Conservation (phyloP, 2,888 invertebrate species). For the Lissonota sp. region DNA sequence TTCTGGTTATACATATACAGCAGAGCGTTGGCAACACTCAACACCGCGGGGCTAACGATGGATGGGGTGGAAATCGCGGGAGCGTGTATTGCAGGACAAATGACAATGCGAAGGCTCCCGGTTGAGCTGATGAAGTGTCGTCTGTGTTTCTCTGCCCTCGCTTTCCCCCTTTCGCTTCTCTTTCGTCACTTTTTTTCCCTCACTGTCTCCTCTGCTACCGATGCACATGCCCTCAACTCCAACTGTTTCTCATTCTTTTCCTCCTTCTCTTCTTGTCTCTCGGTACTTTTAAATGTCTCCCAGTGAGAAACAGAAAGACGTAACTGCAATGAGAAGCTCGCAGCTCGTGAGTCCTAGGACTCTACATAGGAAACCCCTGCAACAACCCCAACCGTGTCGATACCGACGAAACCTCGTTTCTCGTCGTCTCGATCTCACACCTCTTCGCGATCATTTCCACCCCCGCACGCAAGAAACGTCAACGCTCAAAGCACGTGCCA, state of each 20-base stretch:
- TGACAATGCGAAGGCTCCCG: slow-evolving; percentile 79
- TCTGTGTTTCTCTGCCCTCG: slow-evolving; percentile 72
- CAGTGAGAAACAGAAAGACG: neutral
- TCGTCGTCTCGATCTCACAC: slow-evolving; percentile 72
- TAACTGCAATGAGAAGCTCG: slow-evolving; percentile 13
- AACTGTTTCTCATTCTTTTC: slow-evolving; percentile 49
- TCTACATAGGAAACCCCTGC: neutral
- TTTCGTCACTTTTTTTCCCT: slow-evolving; percentile 19
- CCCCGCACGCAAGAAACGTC: slow-evolving; percentile 56
- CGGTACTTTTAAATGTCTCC: slow-evolving; percentile 14
- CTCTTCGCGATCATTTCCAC: slow-evolving; percentile 54
- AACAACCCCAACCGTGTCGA: neutral
- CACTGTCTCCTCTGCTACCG: slow-evolving; percentile 15
- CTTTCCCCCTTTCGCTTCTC: slow-evolving; percentile 53
- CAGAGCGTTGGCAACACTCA: slow-evolving; percentile 22
- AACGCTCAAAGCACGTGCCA: slow-evolving; percentile 37
- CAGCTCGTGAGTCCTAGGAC: slow-evolving; percentile 6
- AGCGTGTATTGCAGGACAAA: slow-evolving; percentile 76
- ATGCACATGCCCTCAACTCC: slow-evolving; percentile 10
- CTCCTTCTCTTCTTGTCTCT: slow-evolving; percentile 11
- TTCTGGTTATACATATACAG: slow-evolving; percentile 2
- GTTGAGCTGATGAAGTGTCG: slow-evolving; percentile 81
- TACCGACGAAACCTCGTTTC: slow-evolving; percentile 40
- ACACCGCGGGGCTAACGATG: slow-evolving; percentile 70
- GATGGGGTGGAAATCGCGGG: slow-evolving; percentile 73